Conservation (phyloP, 2,113 vertebrate genomes). For the Oenanthe oenanthe region DNA sequence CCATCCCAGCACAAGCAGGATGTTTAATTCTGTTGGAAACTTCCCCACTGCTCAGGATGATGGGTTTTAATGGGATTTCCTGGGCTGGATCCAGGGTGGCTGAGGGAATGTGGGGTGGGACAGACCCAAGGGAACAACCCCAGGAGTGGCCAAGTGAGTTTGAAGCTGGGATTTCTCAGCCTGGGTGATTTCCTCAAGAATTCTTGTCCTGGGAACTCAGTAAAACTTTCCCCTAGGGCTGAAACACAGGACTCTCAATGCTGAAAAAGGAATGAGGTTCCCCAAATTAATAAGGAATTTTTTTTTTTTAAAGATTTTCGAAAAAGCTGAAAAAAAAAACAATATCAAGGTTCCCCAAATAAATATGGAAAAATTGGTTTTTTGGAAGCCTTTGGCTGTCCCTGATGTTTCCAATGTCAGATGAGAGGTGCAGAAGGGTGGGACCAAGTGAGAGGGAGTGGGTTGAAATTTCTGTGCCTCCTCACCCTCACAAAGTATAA, state of each 20-base stretch:
- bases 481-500: neutral
- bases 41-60: neutral
- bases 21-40: neutral
- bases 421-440: accelerated
- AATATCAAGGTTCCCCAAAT: neutral
- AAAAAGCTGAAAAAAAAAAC: neutral
- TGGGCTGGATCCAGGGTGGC: too few relatives aligned
- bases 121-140: neutral
- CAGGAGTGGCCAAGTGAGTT: accelerated
- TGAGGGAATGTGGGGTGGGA: neutral
- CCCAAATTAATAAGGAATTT: too few relatives aligned
- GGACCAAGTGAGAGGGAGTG: neutral
- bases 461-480: neutral
- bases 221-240: neutral
- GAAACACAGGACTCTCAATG: accelerated
- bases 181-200: neutral
- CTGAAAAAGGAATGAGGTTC: neutral
- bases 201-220: neutral
- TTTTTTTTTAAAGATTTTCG: neutral
- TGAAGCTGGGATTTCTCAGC: neutral
- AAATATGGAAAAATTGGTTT: neutral
- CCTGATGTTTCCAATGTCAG: accelerated
- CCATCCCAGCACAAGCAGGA: neutral
- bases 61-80: neutral
- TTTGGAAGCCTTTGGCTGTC: neutral